Evolutionary conservation across 2,888 invertebrate species (phyloP), one percentile per base, ranked within the genome.

Genomic region (Odontocerum albicorne): DNA sequence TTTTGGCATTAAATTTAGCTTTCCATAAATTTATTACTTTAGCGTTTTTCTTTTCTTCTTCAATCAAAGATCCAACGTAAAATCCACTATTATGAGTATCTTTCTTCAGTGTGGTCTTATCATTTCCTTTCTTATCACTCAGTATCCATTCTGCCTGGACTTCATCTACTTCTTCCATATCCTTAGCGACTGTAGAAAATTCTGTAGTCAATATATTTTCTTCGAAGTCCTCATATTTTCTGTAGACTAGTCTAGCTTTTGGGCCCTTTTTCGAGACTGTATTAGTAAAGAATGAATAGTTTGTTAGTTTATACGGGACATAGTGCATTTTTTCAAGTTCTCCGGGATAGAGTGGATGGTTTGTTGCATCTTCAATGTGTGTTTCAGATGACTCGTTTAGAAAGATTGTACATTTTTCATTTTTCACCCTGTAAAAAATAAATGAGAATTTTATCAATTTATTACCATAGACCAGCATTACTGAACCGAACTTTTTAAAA

Each of bases 91-190:
- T 49, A 31, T 22, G 20, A 17, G 35, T 19, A 31, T 32, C n/a
- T 27, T 38, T 19, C 21, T 43, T 49, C 47, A 39, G 44, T 27
- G 17, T 35, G 22, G 16, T 21, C 46, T 31, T 44, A 43, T 39
- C 50, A 19, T 61, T 72, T 70, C 50, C 66, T 63, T 75, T 75
- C 12, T 66, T 63, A 62, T 61, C 56, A 36, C 58, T 61, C 19
- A 61, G 35, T 20, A 61, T 44, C 61, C 61, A 61, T 50, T 59
- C 60, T 43, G 42, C 57, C 36, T 51, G 55, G 12, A 47, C 45
- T 32, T 22, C 44, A 35, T 54, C 47, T 12, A 22, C 38, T 32
- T 57, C 52, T 31, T 58, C 55, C 6, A 38, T 53, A 27, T 45
- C 49, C 4, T 31, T 49, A 20, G 40, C 44, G 46, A 17, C 49